Base-by-base conservation (phyloP, 2,888 invertebrate species). In the Oxyscelio sp. region DNA sequence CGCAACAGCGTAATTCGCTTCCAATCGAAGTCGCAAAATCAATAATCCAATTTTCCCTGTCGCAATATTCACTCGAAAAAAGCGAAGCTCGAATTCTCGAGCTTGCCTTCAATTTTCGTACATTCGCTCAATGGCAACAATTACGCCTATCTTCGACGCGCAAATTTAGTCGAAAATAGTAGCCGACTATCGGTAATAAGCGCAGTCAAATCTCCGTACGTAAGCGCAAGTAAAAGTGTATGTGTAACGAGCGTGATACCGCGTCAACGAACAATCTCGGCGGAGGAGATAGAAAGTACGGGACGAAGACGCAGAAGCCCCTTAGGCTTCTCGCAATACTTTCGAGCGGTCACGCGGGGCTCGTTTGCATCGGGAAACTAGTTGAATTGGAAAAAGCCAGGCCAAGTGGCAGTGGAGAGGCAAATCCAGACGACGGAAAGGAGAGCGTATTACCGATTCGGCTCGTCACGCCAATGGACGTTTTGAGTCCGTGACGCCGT, bases 321-420 rank as follows among this genome's bases (percentile, higher is more conserved):
- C 59, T 38, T 63, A 52, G 63, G 52, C 34, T 34, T 4, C 31
- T 21, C 61, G 59, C 52, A 59, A 73, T 80, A 73, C 73, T 73
- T 73, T 68, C 45, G 59, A 82, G 61, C 58, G 77, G 63, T 65
- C 75, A 75, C 50, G 82, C 82, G 70, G 75, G 75, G 38, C 75
- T 70, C 82, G 82, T 82, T 82, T 71, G 75, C 82, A 82, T 75
- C 70, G 82, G 75, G 15, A 77, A 75, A 82, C 70, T 75, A 71
- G 77, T 71, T 77, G 75, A 56, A 77, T 65, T 48, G 58, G 58
- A 77, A 82, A 77, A 77, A 48, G 58, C 27, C 22, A 22, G 21
- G 40, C 17, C 52, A 31, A 59, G 59, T 43, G 15, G 21, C n/a
- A 15, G 15, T 40, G n/a, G 27, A 11, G 34, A 38, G 19, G 63